phyloP scores from a whole-genome alignment of 2,888 invertebrate genomes.

The Caenorhabditis parvicauda region DNA sequence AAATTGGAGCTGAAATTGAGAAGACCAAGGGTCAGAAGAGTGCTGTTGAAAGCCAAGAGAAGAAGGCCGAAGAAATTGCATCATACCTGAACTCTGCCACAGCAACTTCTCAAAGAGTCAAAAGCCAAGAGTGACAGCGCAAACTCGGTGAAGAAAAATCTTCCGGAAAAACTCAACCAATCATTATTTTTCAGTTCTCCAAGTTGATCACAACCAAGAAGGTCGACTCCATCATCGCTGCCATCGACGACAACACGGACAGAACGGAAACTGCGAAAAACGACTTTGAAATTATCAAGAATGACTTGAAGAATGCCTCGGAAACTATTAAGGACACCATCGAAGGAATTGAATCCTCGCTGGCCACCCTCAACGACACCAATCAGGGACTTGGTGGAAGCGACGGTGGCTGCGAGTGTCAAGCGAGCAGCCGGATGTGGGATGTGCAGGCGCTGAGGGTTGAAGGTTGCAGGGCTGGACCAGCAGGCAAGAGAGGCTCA shows the following conservation, averaged over 20 bases:
- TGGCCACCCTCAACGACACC: constrained; percentile 25
- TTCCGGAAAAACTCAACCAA: background rate
- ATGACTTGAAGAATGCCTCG: constrained; percentile 25
- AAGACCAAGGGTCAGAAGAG: constrained; percentile 18
- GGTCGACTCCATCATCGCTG: constrained; percentile 25
- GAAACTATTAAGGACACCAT: constrained; percentile 26
- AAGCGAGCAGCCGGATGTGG: constrained; percentile 16
- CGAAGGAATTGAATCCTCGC: constrained; percentile 18
- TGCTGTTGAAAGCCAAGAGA: constrained; percentile 18
- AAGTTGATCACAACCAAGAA: constrained; percentile 24
- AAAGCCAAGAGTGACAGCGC: constrained; percentile 28
- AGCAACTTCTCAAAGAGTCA: constrained; percentile 31
- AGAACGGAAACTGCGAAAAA: constrained; percentile 16
- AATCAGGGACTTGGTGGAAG: constrained; percentile 28
- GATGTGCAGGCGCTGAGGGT: too few species aligned
- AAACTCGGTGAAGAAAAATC: constrained; percentile 9
- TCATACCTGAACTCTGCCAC: constrained; percentile 28
- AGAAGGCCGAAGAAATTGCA: constrained; percentile 18
- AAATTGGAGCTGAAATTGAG: constrained; percentile 15
- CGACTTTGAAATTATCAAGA: constrained; percentile 19
- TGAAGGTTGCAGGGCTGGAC: too few species aligned
- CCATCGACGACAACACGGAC: constrained; percentile 28
- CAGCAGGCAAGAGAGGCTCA: constrained; percentile 14
- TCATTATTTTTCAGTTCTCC: constrained; percentile 13
- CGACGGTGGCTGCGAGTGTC: constrained; percentile 14